Base-by-base conservation (phyloP, 2,888 invertebrate species). In the Schizotus pectinicornis region DNA sequence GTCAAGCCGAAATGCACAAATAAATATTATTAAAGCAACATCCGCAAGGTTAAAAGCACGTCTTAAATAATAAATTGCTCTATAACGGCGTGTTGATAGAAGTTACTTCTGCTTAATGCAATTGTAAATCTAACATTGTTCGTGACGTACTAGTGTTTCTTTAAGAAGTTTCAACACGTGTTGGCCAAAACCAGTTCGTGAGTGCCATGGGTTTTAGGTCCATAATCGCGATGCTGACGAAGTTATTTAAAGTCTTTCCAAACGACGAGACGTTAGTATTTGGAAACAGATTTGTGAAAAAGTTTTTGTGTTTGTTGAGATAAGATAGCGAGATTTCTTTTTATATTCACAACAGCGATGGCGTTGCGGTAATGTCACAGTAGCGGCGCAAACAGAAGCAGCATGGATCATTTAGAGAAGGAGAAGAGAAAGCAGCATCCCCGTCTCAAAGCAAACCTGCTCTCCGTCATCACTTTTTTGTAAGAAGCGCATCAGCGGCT, bases 401-500 rank as follows among this genome's bases (percentile, higher is more conserved):
- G 22, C 8, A 72, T 72, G 72, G 71, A 72, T 64, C 65, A 71
- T 37, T 62, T 62, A 35, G 67, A 63, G 41, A 63, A 60, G 50
- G 41, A 63, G 6, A 46, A 57, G 7, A 51, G 70, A 6, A 66
- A 68, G 52, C 46, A 14, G 12, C 64, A 73, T 61, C 72, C 72
- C 3, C 62, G 69, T 31, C 66, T 66, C 43, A 64, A 56, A 5
- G 70, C 72, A 1, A 73, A 71, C 53, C 41, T 71, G 42, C 50
- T 70, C 8, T 71, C 70, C n/a, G 43, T 63, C 13, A 39, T 70
- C 12, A 69, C 70, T 14, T 73, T 73, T 59, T 41, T 65, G 73
- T 73, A 67, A 73, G 72, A 45, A 30, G 0, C 13, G 8, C 2
- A 77, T 78, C 77, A 14, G 74, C 72, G 35, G 47, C 0, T 75